A percentile compares a stretch with the other conserved stretches of the same genome.
phyloP scores from a whole-genome alignment of 2,113 vertebrate genomes.

The Gopherus evgoodei region DNA sequence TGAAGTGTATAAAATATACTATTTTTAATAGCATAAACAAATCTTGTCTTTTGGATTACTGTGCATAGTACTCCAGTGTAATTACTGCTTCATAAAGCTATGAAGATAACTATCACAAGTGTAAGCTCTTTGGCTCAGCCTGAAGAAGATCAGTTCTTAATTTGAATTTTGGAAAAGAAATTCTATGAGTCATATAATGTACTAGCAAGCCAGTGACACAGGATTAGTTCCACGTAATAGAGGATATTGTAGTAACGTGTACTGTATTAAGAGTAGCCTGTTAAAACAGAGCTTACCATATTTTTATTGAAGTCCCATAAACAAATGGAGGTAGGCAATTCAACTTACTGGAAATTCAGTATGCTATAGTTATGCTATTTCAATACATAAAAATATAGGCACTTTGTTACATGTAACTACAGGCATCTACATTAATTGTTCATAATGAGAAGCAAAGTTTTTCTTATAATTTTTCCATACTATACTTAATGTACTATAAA shows the following conservation, averaged over 20 bases:
- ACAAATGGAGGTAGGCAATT: not conserved
- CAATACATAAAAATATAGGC: not conserved
- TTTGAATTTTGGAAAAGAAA: conserved; percentile 10
- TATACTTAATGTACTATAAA: not conserved
- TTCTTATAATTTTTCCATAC: not conserved
- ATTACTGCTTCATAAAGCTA: not conserved
- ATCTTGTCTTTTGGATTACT: not conserved
- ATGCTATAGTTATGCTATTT: not conserved
- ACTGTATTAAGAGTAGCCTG: not conserved
- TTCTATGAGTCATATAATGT: not conserved
- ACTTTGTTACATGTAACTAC: not conserved
- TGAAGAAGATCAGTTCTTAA: not conserved
- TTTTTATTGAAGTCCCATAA: not conserved
- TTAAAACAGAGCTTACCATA: not conserved
- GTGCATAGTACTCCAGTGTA: not conserved
- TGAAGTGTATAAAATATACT: not conserved
- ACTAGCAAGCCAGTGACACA: not conserved
- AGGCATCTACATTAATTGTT: not conserved
- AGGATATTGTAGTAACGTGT: not conserved
- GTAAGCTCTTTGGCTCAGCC: not conserved
- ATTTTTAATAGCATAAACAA: not conserved
- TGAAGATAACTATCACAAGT: not conserved
- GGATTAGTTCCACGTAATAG: not conserved
- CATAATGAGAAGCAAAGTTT: not conserved
- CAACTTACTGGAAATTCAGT: not conserved